phyloP scores from a whole-genome alignment of 2,113 vertebrate genomes.

The Apodemus sylvaticus region DNA sequence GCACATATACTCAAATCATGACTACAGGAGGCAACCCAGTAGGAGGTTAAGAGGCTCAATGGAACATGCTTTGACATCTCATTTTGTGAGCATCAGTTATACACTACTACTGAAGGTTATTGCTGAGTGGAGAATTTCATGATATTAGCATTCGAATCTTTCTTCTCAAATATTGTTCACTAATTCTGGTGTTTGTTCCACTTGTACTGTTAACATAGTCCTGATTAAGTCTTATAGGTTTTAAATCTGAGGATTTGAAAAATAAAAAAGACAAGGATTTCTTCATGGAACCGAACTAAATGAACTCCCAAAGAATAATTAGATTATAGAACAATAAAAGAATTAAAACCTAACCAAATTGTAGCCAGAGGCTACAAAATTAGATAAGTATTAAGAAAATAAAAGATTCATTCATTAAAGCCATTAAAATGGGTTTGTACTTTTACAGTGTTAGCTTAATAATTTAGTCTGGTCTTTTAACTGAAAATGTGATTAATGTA shows the following conservation, averaged over 20 bases:
- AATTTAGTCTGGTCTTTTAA: not conserved
- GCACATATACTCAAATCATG: not conserved
- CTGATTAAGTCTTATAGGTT: not conserved
- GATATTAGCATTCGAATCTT: not conserved
- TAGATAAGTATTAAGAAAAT: not conserved
- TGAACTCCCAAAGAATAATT: not conserved
- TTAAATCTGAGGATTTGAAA: not conserved
- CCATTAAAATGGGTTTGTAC: not conserved
- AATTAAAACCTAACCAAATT: not conserved
- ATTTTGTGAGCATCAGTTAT: not conserved
- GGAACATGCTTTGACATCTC: not conserved
- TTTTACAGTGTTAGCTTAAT: not conserved
- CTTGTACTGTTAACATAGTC: not conserved
- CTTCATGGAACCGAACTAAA: not conserved
- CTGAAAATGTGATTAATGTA: not conserved
- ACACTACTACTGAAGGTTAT: not conserved
- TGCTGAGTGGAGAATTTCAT: not conserved
- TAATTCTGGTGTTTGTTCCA: not conserved
- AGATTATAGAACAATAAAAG: not conserved
- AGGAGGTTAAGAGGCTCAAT: not conserved
- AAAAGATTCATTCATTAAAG: not conserved
- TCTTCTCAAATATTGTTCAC: not conserved
- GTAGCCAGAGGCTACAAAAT: not conserved
- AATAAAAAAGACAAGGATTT: not conserved
- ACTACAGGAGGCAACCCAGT: not conserved